Evolutionary conservation across 2,888 invertebrate genomes (phyloP).

Genomic region (Plagodis pulveraria): DNA sequence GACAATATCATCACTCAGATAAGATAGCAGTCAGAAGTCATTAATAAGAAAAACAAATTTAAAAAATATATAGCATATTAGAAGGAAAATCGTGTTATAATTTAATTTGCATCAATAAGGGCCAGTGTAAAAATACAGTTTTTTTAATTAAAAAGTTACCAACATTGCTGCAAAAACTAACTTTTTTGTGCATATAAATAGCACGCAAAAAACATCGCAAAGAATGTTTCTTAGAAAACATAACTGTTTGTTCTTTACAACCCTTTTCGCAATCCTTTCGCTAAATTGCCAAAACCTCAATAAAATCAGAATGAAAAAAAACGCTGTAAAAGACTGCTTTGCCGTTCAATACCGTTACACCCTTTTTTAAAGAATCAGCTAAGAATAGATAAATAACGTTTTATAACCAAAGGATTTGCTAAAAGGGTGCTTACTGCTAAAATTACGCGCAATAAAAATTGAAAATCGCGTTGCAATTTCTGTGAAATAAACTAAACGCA

Average conservation of each 20-base stretch:
- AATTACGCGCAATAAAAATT: conserved; percentile 56
- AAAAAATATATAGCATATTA: too few species aligned
- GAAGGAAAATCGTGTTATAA: too few species aligned
- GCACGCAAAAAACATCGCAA: neutral
- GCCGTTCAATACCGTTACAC: conserved; percentile 28
- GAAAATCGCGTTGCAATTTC: conserved; percentile 63
- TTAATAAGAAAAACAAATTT: too few species aligned
- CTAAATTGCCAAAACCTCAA: conserved; percentile 59
- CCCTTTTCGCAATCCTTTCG: conserved; percentile 68
- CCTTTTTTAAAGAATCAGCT: conserved; percentile 23
- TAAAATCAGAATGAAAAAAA: conserved; percentile 50
- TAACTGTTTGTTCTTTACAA: conserved; percentile 40
- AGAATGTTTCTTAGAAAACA: conserved; percentile 21
- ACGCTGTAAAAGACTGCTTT: conserved; percentile 9
- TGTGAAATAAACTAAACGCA: conserved; percentile 52
- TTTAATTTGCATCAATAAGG: too few species aligned
- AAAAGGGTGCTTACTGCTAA: conserved; percentile 48
- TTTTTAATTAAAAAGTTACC: too few species aligned
- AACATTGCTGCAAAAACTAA: neutral
- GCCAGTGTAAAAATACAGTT: too few species aligned
- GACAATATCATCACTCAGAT: too few species aligned
- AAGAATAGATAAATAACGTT: conserved; percentile 35
- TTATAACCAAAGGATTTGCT: conserved; percentile 65
- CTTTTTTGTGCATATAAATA: neutral
- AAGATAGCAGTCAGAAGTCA: too few species aligned